Evolutionary conservation across 2,888 invertebrate genomes (phyloP).

Genomic region (Stenolophus ochropezus): DNA sequence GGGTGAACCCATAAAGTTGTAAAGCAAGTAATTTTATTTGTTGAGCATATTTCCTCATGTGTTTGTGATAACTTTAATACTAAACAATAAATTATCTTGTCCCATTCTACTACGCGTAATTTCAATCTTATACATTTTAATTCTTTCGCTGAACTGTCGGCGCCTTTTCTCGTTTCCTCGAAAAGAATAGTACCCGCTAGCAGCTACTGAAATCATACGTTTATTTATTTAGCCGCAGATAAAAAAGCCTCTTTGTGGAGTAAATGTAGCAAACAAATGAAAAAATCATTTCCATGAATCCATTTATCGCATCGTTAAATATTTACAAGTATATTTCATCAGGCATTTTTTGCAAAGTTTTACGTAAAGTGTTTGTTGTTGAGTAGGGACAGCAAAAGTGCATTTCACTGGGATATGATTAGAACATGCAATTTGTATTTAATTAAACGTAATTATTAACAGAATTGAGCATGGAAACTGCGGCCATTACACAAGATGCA

Average conservation of each 20-base stretch:
- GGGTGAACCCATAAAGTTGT: background rate
- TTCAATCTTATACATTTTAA: background rate
- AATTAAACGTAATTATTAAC: conserved; percentile 3
- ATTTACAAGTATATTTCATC: conserved; percentile 27
- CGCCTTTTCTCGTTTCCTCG: background rate
- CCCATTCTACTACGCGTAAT: background rate
- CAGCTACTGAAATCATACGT: background rate
- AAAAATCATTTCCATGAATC: conserved; percentile 11
- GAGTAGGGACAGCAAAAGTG: background rate
- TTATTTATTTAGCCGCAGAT: background rate
- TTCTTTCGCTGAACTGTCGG: background rate
- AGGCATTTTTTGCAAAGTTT: background rate
- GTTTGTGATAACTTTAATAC: background rate
- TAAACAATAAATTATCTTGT: background rate
- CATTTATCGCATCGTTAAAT: conserved; percentile 32
- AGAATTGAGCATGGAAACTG: too few relatives aligned
- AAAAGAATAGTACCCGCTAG: background rate
- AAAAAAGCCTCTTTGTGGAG: conserved; percentile 7
- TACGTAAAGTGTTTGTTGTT: background rate
- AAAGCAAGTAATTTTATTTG: background rate
- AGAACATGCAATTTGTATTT: conserved; percentile 1
- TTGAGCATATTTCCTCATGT: background rate
- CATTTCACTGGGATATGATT: background rate
- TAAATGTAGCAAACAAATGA: conserved; percentile 32
- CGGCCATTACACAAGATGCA: too few relatives aligned